These are phyloP conservation scores for Drosophila pegasa DNA, from an alignment of 2,888 invertebrate species.

Conservation along the genomic window DNA sequence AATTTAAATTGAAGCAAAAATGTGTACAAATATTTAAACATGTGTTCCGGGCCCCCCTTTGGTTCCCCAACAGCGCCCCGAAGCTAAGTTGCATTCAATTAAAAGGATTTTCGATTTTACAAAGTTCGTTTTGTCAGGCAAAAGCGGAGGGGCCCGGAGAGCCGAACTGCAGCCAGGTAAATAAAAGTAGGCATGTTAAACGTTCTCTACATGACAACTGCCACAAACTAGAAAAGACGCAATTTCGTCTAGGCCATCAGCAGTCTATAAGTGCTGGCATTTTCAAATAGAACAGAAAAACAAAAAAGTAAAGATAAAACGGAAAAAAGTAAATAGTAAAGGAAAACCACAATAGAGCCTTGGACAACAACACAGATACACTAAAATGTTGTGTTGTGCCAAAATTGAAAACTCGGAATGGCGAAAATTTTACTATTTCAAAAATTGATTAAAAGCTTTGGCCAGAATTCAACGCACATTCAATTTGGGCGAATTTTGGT, in stretches of 20 bases:
- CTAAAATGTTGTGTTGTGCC: conserved; percentile 20
- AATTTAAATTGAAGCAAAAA: conserved; percentile 76
- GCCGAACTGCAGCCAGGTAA: conserved; percentile 53
- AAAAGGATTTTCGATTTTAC: conserved; percentile 76
- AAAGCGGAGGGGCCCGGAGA: background rate
- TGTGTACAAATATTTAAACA: conserved; percentile 72
- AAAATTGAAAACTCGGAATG: conserved; percentile 54
- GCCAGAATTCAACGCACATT: conserved; percentile 41
- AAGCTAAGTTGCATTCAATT: conserved; percentile 72
- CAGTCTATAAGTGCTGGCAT: conserved; percentile 58
- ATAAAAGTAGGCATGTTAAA: conserved; percentile 74
- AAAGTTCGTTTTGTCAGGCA: conserved; percentile 66
- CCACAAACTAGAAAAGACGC: conserved; percentile 42
- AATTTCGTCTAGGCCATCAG: conserved; percentile 37
- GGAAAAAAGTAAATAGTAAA: background rate
- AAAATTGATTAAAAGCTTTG: conserved; percentile 78
- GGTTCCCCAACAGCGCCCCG: conserved; percentile 25
- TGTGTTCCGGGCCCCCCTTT: conserved; percentile 25
- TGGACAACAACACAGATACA: conserved; percentile 24
- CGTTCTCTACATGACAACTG: conserved; percentile 73
- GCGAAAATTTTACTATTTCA: conserved; percentile 61
- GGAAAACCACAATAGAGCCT: conserved; percentile 33
- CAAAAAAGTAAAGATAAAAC: conserved; percentile 8
- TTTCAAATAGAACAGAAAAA: conserved; percentile 26
- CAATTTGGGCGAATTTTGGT: conserved; percentile 9